A percentile compares a stretch with the other conserved stretches of the same genome.
phyloP scores from a whole-genome alignment of 2,888 invertebrate genomes.

The Agonopterix alstromeriana region DNA sequence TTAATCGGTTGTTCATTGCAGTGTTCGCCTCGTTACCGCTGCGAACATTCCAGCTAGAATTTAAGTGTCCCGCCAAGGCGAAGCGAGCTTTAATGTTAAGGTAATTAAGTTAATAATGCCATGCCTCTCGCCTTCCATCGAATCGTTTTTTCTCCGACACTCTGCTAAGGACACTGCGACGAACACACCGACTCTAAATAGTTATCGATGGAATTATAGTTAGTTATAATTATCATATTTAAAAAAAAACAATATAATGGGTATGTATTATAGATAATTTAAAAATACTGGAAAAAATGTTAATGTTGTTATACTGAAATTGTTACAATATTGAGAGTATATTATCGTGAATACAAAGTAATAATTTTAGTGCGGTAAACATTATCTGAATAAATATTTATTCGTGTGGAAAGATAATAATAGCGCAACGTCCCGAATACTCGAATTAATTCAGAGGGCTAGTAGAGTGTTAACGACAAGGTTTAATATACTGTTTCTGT shows the following conservation, averaged over 20 bases:
- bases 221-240: conserved; percentile 58
- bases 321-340: conserved; percentile 78
- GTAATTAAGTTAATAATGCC: too few species aligned
- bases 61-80: not conserved
- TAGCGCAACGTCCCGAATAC: conserved; percentile 39
- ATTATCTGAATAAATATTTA: conserved; percentile 39
- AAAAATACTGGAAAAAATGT: conserved; percentile 65
- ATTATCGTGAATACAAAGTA: conserved; percentile 63
- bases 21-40: conserved; percentile 4
- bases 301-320: conserved; percentile 76
- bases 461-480: conserved; percentile 1
- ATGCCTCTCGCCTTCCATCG: not conserved
- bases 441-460: not conserved
- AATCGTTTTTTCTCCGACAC: not conserved
- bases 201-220: conserved; percentile 55
- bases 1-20: not conserved
- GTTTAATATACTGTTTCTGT: conserved; percentile 31
- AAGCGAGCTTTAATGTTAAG: too few species aligned
- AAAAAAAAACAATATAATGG: conserved; percentile 40
- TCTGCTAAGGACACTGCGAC: conserved; percentile 17
- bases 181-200: conserved; percentile 29
- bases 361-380: conserved; percentile 51
- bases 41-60: conserved; percentile 23
- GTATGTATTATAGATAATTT: conserved; percentile 61
- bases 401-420: conserved; percentile 60